Evolutionary conservation across 2,888 invertebrate species (phyloP), one percentile per base, ranked within the genome.

Genomic region (Aquatica leii): DNA sequence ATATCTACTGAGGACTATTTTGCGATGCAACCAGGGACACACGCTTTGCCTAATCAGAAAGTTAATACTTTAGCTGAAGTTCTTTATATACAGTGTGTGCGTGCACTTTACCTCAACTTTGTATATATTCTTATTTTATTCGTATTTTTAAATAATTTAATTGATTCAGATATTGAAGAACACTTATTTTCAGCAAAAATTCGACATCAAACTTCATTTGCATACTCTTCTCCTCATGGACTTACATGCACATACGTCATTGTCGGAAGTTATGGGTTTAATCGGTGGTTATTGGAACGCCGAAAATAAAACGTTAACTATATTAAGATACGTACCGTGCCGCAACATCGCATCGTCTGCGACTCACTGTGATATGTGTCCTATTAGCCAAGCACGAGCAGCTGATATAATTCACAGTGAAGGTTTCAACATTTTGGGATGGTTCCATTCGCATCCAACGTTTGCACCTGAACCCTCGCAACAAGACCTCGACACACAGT

Each of bases 361-460:
- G 4, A 88, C 89, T 57, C 90, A 90, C 81, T 92, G 92, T 77
- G 92, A 92, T 71, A 91, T 92, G 90, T 91, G 91, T 73, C 90
- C 91, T 0, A 87, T 89, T 15, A 87, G 87, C 1, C 88, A 91
- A 76, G 85, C 88, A 3, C 79, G 78, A 65, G 89, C 90, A 1
- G 86, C 87, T 55, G 87, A 87, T 69, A 75, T 74, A 24, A 84
- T 92, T 20, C 80, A 81, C 3, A 65, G 74, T 9, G 76, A 76
- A 62, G 67, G 72, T 57, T 67, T 77, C 70, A 76, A 81, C 15
- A 85, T 89, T 57, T 83, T 88, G 60, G 91, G 90, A 18, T 92
- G 92, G 92, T 91, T 90, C 81, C 92, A 92, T 83, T 91, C 91
- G 21, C 92, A 92, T 83, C 91, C 92, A 1, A 81, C 83, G 18